phyloP scores from a whole-genome alignment of 2,113 vertebrate genomes.

The Onychostruthus taczanowskii region DNA sequence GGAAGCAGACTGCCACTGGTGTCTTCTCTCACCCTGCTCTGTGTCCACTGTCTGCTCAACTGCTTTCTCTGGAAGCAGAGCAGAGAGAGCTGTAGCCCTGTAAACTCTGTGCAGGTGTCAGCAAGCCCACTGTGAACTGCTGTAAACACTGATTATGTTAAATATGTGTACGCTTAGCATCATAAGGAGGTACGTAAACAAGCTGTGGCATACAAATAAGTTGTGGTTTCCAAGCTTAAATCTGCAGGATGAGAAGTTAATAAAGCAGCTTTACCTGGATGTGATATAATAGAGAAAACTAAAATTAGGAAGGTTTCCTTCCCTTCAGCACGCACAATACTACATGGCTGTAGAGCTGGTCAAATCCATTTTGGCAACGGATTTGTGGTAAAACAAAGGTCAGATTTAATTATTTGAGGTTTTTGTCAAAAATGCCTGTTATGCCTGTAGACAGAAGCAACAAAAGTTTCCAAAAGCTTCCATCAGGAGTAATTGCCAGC shows the following conservation, averaged over 20 bases:
- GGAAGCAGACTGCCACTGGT: background rate
- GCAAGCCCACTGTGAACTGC: background rate
- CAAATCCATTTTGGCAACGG: background rate
- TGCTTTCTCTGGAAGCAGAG: conserved; percentile 10
- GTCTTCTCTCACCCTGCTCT: conserved; percentile 12
- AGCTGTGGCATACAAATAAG: background rate
- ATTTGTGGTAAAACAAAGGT: background rate
- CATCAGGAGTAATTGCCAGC: background rate
- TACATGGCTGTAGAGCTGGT: background rate
- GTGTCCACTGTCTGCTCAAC: conserved; percentile 49
- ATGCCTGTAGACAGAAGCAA: background rate
- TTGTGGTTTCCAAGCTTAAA: background rate
- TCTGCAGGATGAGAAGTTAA: background rate
- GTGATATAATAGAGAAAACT: background rate
- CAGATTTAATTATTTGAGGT: background rate
- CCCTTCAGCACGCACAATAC: background rate
- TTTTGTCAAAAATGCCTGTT: background rate
- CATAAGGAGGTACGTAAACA: background rate
- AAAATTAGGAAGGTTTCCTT: background rate
- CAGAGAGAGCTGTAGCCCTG: background rate
- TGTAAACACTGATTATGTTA: background rate
- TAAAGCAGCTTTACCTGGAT: background rate
- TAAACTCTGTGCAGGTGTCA: background rate
- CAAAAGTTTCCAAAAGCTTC: background rate
- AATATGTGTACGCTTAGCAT: background rate